These are phyloP conservation scores for Monochamus saltuarius DNA, from an alignment of 1,140 invertebrate genomes.

Conservation along the genomic window DNA sequence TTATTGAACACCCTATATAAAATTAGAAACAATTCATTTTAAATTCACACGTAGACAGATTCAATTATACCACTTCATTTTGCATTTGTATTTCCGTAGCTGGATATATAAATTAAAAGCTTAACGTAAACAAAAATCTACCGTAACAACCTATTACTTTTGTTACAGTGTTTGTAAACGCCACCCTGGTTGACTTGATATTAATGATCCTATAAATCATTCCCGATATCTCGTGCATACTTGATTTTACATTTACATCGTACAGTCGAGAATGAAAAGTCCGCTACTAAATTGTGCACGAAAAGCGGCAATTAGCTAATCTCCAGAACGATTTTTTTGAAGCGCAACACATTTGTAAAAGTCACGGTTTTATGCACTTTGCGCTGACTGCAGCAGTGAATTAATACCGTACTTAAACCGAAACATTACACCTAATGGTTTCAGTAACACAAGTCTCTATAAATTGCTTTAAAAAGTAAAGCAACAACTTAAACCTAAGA, in stretches of 20 bases:
- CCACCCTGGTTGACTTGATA: conserved; percentile 10
- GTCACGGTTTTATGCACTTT: conserved; percentile 1
- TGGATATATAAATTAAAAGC: no score
- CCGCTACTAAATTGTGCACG: conserved; percentile 20
- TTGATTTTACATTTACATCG: conserved; percentile 16
- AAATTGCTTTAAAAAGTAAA: no score
- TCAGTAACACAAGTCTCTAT: no score
- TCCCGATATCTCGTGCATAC: conserved; percentile 12
- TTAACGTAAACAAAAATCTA: not conserved
- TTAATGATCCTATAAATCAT: conserved; percentile 20
- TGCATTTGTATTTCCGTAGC: no score
- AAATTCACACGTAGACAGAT: no score
- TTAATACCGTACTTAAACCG: no score
- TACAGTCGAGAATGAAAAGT: conserved; percentile 4
- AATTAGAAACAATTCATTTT: no score
- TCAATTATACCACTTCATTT: no score
- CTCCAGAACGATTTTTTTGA: conserved; percentile 16
- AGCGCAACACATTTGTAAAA: conserved; percentile 24
- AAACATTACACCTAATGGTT: no score
- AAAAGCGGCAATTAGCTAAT: conserved; percentile 28
- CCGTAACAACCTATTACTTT: not conserved
- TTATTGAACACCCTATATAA: no score
- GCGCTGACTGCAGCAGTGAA: no score
- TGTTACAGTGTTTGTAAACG: conserved; percentile 4
- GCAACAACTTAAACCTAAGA: no score